Conservation (phyloP, 2,888 invertebrate species). For the Tetranychus truncatus region DNA sequence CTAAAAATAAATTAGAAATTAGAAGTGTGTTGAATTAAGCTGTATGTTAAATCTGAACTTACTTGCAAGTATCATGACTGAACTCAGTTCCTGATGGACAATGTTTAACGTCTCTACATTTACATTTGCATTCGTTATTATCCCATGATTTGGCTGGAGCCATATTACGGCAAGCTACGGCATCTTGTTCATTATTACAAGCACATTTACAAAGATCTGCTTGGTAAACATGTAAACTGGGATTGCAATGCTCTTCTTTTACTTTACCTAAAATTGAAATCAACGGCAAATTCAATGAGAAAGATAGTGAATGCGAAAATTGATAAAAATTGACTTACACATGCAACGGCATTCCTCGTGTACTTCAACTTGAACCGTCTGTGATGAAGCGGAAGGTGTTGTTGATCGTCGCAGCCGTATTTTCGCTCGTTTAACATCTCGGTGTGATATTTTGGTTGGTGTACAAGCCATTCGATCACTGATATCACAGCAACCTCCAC, state of each 20-base stretch:
- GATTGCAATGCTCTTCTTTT: constrained; percentile 6
- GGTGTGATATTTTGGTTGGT: constrained; percentile 2
- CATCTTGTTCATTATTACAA: background rate
- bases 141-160: constrained; percentile 10
- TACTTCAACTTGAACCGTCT: constrained; percentile 4
- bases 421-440: background rate
- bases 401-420: constrained; percentile 7
- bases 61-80: constrained; percentile 10
- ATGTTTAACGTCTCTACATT: background rate
- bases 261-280: background rate
- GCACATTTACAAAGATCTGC: constrained; percentile 2
- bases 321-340: background rate
- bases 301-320: background rate
- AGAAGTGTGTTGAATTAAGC: too few species aligned
- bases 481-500: constrained; percentile 13
- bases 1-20: background rate
- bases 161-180: background rate
- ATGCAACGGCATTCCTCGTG: constrained; percentile 12
- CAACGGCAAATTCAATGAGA: background rate
- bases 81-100: constrained; percentile 10
- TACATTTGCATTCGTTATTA: constrained; percentile 4
- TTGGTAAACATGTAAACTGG: background rate
- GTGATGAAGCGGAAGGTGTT: background rate
- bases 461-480: constrained; percentile 8
- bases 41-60: background rate